Evolutionary conservation across 2,113 vertebrate species (phyloP).

Genomic region (Crotophaga sulcirostris): DNA sequence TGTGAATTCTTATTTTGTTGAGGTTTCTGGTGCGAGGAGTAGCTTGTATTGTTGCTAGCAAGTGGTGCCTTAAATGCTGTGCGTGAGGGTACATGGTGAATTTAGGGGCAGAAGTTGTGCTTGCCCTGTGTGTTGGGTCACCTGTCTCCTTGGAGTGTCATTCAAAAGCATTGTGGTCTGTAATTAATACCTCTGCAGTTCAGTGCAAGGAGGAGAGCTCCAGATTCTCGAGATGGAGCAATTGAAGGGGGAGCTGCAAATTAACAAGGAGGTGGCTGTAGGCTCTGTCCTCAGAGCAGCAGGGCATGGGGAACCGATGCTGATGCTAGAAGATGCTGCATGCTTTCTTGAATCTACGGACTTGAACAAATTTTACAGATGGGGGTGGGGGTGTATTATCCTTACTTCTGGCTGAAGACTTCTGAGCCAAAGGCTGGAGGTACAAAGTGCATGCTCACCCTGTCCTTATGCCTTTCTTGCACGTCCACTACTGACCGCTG

Average conservation of each 20-base stretch:
- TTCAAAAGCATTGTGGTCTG: background rate
- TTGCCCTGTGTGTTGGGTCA: background rate
- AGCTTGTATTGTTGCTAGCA: background rate
- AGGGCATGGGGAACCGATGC: fast-evolving
- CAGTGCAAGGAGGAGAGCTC: background rate
- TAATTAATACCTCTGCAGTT: background rate
- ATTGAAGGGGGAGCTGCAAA: background rate
- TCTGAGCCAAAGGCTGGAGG: background rate
- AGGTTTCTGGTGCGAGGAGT: background rate
- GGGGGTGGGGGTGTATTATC: background rate
- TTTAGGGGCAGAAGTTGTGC: background rate
- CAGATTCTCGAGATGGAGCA: background rate
- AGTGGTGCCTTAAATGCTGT: background rate
- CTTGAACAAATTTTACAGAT: no score
- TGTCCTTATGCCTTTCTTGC: background rate
- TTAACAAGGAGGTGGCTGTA: background rate
- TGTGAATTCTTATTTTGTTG: background rate
- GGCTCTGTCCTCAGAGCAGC: background rate
- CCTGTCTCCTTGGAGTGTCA: background rate
- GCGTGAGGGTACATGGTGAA: fast-evolving
- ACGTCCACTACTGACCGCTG: background rate
- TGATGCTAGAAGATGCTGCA: no score
- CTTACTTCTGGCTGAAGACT: background rate
- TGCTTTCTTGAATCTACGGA: no score
- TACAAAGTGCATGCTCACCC: background rate